Evolutionary conservation across 2,888 invertebrate genomes (phyloP).

Genomic region (Bellardia pandia): DNA sequence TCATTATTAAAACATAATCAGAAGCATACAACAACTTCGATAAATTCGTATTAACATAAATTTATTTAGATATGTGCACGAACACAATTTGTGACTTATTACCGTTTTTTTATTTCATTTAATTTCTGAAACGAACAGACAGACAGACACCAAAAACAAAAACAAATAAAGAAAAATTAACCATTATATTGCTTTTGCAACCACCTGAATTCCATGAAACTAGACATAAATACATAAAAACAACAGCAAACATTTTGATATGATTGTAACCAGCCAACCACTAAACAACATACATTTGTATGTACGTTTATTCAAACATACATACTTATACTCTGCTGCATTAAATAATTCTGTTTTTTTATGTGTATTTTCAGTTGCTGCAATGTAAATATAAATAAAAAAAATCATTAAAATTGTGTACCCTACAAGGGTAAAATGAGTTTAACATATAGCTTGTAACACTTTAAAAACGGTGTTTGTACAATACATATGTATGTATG

Average conservation of each 20-base stretch:
- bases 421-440: background rate
- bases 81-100: constrained; percentile 20
- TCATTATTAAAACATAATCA: constrained; percentile 25
- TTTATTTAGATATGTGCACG: background rate
- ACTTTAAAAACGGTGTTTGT: background rate
- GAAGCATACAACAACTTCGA: background rate
- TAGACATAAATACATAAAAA: constrained; percentile 17
- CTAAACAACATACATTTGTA: background rate
- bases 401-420: constrained; percentile 29
- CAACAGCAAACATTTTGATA: constrained; percentile 5
- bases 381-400: background rate
- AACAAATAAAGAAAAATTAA: constrained; percentile 35
- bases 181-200: constrained; percentile 55
- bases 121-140: constrained; percentile 40
- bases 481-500: too few species aligned
- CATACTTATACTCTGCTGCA: constrained; percentile 17
- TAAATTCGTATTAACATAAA: background rate
- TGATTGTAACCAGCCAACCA: constrained; percentile 35
- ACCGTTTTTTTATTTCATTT: constrained; percentile 19
- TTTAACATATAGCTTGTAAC: background rate
- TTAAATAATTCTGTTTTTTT: constrained; percentile 36
- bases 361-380: constrained; percentile 14
- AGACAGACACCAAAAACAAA: constrained; percentile 17
- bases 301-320: background rate
- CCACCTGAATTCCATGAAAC: constrained; percentile 64